Evolutionary conservation across 2,888 invertebrate genomes (phyloP).

Genomic region (Aplocera efformata): DNA sequence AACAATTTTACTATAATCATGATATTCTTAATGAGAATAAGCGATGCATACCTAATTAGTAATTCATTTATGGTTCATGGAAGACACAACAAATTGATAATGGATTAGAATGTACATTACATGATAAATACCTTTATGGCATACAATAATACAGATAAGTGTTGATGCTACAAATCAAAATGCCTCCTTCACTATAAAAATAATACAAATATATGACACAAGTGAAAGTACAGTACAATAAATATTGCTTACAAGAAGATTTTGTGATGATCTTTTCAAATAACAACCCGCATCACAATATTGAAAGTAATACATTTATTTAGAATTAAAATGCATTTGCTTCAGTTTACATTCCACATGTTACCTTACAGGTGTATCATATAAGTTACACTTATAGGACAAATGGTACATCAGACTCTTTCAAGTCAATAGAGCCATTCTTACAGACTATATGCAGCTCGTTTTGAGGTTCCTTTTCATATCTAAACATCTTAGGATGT

Average conservation of each 20-base stretch:
- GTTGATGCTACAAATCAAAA: slow-evolving; percentile 1
- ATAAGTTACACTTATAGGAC: slow-evolving; percentile 38
- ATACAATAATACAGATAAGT: neutral
- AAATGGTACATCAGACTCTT: slow-evolving; percentile 65
- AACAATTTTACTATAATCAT: slow-evolving; percentile 9
- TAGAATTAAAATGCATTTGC: slow-evolving; percentile 26
- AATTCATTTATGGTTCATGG: slow-evolving; percentile 38
- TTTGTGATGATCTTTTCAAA: slow-evolving; percentile 9
- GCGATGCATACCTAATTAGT: slow-evolving; percentile 34
- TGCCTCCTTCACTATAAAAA: slow-evolving; percentile 4
- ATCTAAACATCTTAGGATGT: slow-evolving; percentile 69
- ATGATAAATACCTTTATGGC: slow-evolving; percentile 11
- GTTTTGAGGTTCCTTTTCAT: slow-evolving; percentile 62
- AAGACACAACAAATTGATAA: slow-evolving; percentile 46
- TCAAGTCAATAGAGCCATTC: slow-evolving; percentile 74
- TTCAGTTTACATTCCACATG: slow-evolving; percentile 22
- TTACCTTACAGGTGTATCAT: slow-evolving; percentile 9
- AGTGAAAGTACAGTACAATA: slow-evolving; percentile 1
- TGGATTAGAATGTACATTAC: slow-evolving; percentile 13
- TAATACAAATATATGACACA: neutral
- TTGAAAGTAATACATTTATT: slow-evolving; percentile 21
- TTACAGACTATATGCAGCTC: slow-evolving; percentile 75
- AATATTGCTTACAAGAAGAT: slow-evolving; percentile 3
- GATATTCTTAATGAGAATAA: slow-evolving; percentile 21
- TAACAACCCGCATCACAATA: slow-evolving; percentile 17